These are phyloP conservation scores for Craniophora ligustri DNA, from an alignment of 2,888 invertebrate species.

Conservation along the genomic window DNA sequence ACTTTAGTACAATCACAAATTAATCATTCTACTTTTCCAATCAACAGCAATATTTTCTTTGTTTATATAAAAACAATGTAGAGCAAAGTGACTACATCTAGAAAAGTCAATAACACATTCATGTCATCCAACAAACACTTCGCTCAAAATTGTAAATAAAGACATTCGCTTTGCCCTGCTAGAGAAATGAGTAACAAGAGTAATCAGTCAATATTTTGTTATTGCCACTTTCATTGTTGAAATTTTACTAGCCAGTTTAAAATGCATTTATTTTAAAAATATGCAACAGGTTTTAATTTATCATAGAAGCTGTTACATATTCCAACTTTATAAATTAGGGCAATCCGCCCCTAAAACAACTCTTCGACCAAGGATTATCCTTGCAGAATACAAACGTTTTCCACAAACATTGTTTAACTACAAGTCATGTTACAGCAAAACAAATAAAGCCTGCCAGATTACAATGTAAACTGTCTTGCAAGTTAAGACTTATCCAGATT, in stretches of 20 bases:
- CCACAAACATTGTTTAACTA: slow-evolving; percentile 36
- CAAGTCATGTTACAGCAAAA: slow-evolving; percentile 43
- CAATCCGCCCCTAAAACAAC: too few species aligned
- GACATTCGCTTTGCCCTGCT: slow-evolving; percentile 50
- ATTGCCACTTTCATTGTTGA: neutral
- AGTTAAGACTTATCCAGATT: slow-evolving; percentile 5
- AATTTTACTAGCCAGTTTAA: neutral
- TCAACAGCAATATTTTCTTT: slow-evolving; percentile 12
- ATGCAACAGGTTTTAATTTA: too few species aligned
- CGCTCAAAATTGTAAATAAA: slow-evolving; percentile 26
- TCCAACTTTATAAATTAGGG: too few species aligned
- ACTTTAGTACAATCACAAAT: neutral
- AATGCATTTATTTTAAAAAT: neutral
- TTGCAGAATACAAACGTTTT: slow-evolving; percentile 20
- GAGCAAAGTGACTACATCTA: slow-evolving; percentile 41
- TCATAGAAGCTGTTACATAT: too few species aligned
- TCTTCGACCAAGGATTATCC: slow-evolving; percentile 3
- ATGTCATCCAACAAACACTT: slow-evolving; percentile 19
- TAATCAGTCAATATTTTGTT: neutral
- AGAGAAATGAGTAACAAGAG: slow-evolving; percentile 1
- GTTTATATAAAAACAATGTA: slow-evolving; percentile 28
- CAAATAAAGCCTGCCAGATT: slow-evolving; percentile 33
- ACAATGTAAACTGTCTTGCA: slow-evolving; percentile 17
- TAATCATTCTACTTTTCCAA: neutral
- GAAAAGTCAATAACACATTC: slow-evolving; percentile 10